Evolutionary conservation across 2,888 invertebrate genomes (phyloP).

Genomic region (Oscheius sp.): DNA sequence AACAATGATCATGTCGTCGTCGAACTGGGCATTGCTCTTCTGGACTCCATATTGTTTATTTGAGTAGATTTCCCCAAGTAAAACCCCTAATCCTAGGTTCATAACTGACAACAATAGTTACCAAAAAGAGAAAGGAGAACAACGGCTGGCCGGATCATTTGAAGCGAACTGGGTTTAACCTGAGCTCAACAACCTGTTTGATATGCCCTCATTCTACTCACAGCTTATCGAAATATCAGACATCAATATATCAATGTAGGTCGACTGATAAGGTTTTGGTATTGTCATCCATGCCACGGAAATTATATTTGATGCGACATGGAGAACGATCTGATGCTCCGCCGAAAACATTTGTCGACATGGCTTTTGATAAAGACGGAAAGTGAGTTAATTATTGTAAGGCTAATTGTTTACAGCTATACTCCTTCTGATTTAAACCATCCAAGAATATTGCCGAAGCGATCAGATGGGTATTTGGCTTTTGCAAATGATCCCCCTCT

Average conservation of each 20-base stretch:
- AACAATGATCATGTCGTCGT: constrained; percentile 2
- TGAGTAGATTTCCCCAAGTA: neutral
- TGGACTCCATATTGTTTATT: neutral
- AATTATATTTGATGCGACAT: constrained; percentile 15
- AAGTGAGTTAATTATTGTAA: constrained; percentile 2
- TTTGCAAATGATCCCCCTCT: neutral
- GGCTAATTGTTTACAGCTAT: neutral
- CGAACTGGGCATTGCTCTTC: neutral
- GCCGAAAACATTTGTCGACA: neutral
- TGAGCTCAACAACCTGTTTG: no score
- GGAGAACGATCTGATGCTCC: constrained; percentile 3
- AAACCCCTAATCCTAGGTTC: no score
- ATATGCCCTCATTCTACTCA: no score
- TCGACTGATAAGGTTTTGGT: no score
- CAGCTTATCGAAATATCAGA: no score
- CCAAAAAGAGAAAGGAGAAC: no score
- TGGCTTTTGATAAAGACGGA: neutral
- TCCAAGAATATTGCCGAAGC: neutral
- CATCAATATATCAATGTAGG: no score
- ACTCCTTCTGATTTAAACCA: constrained; percentile 3
- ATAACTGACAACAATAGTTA: no score
- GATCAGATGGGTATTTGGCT: neutral
- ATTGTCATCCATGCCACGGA: no score
- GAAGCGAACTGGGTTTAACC: no score
- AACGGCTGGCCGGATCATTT: no score